Percentiles rank a stretch among this genome's conserved stretches.
Evolutionary conservation across 2,797 vertebrate genomes (phyloP).

Genomic region (Philypnodon macrostomus): DNA sequence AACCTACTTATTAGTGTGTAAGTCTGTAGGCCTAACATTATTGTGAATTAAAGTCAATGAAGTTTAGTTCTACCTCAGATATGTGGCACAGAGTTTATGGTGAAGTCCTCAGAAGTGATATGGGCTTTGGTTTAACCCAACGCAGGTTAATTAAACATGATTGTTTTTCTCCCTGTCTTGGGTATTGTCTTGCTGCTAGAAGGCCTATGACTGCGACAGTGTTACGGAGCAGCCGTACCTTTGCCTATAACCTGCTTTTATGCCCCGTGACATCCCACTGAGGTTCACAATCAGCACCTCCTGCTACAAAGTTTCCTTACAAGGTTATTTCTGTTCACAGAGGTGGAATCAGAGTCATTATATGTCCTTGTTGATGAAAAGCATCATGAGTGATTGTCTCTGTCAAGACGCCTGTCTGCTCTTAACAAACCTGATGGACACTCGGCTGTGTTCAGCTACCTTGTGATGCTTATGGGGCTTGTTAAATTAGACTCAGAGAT

Average conservation of each 20-base stretch:
- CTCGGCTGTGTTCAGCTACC: conserved; percentile 19
- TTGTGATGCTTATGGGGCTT: conserved; percentile 31
- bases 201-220: conserved; percentile 36
- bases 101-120: conserved; percentile 46
- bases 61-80: too few species aligned
- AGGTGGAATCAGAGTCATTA: conserved; percentile 29
- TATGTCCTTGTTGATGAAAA: conserved; percentile 32
- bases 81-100: too few species aligned
- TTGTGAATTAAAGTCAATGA: too few species aligned
- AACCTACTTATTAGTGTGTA: too few species aligned
- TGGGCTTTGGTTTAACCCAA: conserved; percentile 63
- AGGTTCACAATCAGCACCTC: conserved; percentile 32
- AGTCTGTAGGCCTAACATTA: too few species aligned
- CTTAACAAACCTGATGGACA: conserved; percentile 32
- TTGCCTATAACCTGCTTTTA: conserved; percentile 52
- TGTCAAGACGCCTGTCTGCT: conserved; percentile 34
- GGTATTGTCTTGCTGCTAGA: conserved; percentile 46
- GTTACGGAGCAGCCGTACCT: conserved; percentile 47
- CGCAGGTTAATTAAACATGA: conserved; percentile 71
- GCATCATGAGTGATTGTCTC: conserved; percentile 37
- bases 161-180: conserved; percentile 66
- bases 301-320: conserved; percentile 23
- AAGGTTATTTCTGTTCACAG: conserved; percentile 30
- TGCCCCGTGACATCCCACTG: conserved; percentile 39
- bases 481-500: conserved; percentile 44